Base-by-base conservation (phyloP, 1,140 invertebrate genomes). In the Euwallacea fornicatus region DNA sequence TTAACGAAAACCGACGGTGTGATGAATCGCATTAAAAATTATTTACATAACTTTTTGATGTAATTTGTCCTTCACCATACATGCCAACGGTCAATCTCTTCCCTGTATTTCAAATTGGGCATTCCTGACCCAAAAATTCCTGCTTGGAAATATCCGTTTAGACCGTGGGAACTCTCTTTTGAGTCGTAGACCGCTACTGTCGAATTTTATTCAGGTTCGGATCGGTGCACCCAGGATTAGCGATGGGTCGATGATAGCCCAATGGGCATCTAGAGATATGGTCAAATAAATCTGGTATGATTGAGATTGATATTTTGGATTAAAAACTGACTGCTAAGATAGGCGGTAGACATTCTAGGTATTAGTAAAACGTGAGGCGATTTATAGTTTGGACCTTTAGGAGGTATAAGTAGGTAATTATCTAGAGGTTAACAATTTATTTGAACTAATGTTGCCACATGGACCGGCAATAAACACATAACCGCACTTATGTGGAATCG, bases 151-250 rank as follows among this genome's bases (percentile, higher is more conserved):
- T 66, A 58, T 58, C 55, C 43, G 16, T 66, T 66, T 16, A 47
- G 41, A 66, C 65, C 65, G 65, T 66, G 65, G 65, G 65, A 66
- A 66, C 42, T 54, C 8, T 56, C 9, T 8, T 66, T 58, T 58
- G 65, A 21, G 42, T 13, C 54, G 13, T 65, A 8, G 65, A 44
- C 65, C 55, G 65, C 65, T 42, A 66, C 65, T 66, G 65, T 66
- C 65, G 54, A 66, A 66, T 66, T 66, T 10, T 56, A 66, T 66
- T 44, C 42, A 21, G 58, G 43, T 54, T 42, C 65, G 65, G 33
- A 33, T 66, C 65, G 65, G 42, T 66, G 65, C 53, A 66, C 65
- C 55, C 55, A 58, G 65, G 65, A 66, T 66, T 66, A 66, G 65
- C 55, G 65, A 66, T 66, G 65, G 41, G 33, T 47, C 65, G 65